Conservation (phyloP, 2,888 invertebrate genomes). For the Trichopria drosophilae region DNA sequence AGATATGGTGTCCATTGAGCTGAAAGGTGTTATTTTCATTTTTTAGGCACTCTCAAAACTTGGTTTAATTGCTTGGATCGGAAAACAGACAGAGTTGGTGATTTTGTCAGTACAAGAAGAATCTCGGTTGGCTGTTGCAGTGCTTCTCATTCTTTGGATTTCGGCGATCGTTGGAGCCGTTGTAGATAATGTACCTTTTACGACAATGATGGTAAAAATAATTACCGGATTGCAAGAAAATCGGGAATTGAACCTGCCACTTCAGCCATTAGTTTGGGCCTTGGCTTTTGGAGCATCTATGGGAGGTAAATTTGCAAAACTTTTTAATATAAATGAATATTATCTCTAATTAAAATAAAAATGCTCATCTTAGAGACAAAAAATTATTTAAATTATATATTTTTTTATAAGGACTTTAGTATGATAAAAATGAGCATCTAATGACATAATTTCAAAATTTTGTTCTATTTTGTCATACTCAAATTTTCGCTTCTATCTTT, state of each 20-base stretch:
- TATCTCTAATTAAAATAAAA: too few relatives aligned
- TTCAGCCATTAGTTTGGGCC: slow-evolving; percentile 84
- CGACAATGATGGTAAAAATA: slow-evolving; percentile 88
- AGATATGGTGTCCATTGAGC: too few relatives aligned
- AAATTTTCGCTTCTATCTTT: too few relatives aligned
- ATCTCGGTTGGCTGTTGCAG: slow-evolving; percentile 71
- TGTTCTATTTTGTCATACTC: too few relatives aligned
- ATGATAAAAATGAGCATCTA: too few relatives aligned
- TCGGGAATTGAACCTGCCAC: slow-evolving; percentile 69
- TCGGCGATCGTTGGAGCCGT: slow-evolving; percentile 85
- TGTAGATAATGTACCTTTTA: slow-evolving; percentile 89
- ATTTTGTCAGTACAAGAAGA: slow-evolving; percentile 71
- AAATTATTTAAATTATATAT: too few relatives aligned
- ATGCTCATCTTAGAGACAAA: too few relatives aligned
- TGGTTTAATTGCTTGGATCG: slow-evolving; percentile 81
- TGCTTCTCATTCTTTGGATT: slow-evolving; percentile 80
- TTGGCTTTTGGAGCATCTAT: slow-evolving; percentile 88
- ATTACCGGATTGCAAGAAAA: slow-evolving; percentile 74
- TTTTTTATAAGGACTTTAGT: too few relatives aligned
- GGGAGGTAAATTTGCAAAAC: slow-evolving; percentile 81
- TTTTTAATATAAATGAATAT: too few relatives aligned
- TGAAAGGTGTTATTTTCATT: too few relatives aligned
- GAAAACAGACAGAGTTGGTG: slow-evolving; percentile 69
- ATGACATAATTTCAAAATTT: too few relatives aligned
- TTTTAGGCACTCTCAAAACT: slow-evolving; percentile 73